Conservation (phyloP, 2,113 vertebrate species). For the Ciconia maguari region DNA sequence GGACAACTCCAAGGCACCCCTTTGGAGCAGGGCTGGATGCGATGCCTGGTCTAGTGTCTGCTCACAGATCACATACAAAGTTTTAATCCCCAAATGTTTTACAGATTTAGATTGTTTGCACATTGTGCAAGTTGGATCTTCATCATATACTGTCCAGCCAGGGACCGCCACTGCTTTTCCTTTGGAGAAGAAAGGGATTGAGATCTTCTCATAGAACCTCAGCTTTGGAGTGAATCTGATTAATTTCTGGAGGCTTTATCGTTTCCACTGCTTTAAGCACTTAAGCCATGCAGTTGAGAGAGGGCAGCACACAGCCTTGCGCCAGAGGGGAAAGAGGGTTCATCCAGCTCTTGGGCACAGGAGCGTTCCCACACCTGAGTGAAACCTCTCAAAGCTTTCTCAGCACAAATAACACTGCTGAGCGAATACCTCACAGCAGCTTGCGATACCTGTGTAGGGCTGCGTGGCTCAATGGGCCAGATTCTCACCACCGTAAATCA, state of each 20-base stretch:
- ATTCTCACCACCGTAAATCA: not conserved
- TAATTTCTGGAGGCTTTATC: not conserved
- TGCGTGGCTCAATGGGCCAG: not conserved
- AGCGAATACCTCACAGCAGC: not conserved
- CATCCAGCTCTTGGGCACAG: not conserved
- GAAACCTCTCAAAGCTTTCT: not conserved
- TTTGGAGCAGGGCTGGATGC: not conserved
- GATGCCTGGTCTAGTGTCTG: not conserved
- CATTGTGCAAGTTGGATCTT: not conserved
- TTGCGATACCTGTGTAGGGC: not conserved
- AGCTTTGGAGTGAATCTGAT: not conserved
- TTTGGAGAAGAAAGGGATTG: not conserved
- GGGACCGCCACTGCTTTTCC: not conserved
- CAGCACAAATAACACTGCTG: not conserved
- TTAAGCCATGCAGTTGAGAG: not conserved
- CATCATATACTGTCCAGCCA: not conserved
- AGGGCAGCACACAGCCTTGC: not conserved
- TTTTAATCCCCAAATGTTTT: not conserved
- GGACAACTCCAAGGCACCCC: not conserved
- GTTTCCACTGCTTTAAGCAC: not conserved
- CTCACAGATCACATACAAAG: not conserved
- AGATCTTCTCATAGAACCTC: not conserved
- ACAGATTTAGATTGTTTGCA: not conserved
- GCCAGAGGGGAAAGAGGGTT: not conserved
- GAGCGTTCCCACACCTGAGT: not conserved